These are phyloP conservation scores for Bombylius discolor DNA, from an alignment of 2,888 invertebrate genomes.

Conservation along the genomic window DNA sequence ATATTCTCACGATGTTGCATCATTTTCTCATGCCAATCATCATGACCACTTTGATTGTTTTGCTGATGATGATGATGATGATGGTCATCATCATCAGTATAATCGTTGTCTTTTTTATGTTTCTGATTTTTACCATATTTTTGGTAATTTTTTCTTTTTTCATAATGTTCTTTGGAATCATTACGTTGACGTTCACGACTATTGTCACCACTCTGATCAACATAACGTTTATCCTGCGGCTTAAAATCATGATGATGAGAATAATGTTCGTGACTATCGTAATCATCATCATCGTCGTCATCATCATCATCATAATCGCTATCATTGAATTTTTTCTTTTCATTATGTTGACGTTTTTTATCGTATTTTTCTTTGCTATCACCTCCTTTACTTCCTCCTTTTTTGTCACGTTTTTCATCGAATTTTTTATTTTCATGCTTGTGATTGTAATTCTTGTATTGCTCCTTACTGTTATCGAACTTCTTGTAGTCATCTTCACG, in stretches of 20 bases:
- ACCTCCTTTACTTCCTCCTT: too few species aligned
- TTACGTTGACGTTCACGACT: background rate
- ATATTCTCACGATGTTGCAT: constrained; percentile 28
- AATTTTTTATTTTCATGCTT: too few species aligned
- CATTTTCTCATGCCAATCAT: constrained; percentile 27
- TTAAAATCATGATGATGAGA: too few species aligned
- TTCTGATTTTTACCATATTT: constrained; percentile 9
- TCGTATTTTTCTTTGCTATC: background rate
- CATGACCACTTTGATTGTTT: constrained; percentile 15
- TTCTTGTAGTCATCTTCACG: background rate
- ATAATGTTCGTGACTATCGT: too few species aligned
- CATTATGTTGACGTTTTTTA: background rate
- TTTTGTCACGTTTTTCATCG: too few species aligned
- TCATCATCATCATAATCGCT: constrained; percentile 1
- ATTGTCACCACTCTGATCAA: too few species aligned
- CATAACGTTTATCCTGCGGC: too few species aligned
- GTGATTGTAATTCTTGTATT: too few species aligned
- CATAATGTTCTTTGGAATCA: background rate
- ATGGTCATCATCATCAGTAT: constrained; percentile 7
- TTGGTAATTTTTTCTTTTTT: background rate
- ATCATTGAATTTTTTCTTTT: background rate
- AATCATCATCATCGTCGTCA: background rate
- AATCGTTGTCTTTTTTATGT: constrained; percentile 7
- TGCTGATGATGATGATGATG: background rate
- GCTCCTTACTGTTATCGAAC: too few species aligned